phyloP scores from a whole-genome alignment of 23 tunicate genomes.

The Trididemnum clinides region DNA sequence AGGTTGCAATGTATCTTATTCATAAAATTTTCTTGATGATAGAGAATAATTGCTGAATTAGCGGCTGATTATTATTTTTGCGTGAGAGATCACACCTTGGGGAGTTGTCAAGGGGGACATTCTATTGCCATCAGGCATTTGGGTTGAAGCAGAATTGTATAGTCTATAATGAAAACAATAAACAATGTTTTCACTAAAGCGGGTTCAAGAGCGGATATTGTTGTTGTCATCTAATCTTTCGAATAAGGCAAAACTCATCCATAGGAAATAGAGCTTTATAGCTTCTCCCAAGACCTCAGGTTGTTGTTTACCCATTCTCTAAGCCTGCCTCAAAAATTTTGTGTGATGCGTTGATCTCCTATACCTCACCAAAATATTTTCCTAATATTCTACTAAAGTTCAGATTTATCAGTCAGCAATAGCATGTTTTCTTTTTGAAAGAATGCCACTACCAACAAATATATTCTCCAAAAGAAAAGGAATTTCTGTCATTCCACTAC shows the following conservation, averaged over 20 bases:
- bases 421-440: background rate
- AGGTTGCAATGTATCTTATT: background rate
- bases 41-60: background rate
- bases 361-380: background rate
- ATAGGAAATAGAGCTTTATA: background rate
- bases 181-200: background rate
- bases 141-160: background rate
- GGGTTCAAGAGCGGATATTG: background rate
- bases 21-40: background rate
- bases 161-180: background rate
- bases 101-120: background rate
- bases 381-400: background rate
- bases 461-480: conserved; percentile 7
- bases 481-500: background rate
- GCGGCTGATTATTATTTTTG: background rate
- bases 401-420: background rate
- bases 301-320: background rate
- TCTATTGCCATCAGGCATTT: background rate
- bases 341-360: background rate
- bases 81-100: background rate
- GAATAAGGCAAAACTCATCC: background rate
- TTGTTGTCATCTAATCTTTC: background rate
- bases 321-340: background rate
- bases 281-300: background rate
- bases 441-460: conserved; percentile 16